Base-by-base conservation (phyloP, 2,888 invertebrate species). In the Capitulum mitella region DNA sequence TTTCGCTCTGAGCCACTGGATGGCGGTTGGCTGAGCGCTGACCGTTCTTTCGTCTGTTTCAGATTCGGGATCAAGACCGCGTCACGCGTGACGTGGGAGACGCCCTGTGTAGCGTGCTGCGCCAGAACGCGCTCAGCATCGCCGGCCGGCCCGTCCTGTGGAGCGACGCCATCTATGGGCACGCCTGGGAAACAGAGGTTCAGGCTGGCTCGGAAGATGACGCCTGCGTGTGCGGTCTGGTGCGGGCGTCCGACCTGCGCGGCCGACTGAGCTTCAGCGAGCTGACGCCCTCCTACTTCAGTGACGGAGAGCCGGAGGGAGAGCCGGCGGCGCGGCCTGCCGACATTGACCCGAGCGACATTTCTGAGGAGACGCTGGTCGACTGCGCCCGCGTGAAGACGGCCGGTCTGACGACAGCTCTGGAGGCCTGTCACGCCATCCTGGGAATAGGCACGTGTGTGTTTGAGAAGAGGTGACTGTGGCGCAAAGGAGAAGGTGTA, bases 71-170 rank as follows among this genome's bases (percentile, higher is more conserved):
- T n/a, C n/a, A n/a, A n/a, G n/a, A n/a, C n/a, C n/a, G n/a, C n/a
- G n/a, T n/a, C n/a, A n/a, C n/a, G n/a, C n/a, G n/a, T n/a, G n/a
- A n/a, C n/a, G n/a, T 29, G 10, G 58, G 26, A 10, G 70, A 37
- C 26, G 70, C 70, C 26, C 26, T 70, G 26, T 40, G 70, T 10
- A 22, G 22, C 40, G 40, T 26, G 14, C 70, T 70, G 10, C 70
- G 70, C 5, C 70, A 70, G 40, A 70, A 70, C 70, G 70, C 70
- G 26, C 29, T 70, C 37, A 40, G 26, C 70, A 70, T 70, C 70
- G 1, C 70, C 26, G 70, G 70, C 40, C 37, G 37, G 26, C 70
- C 70, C 40, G 40, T 26, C 22, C 70, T 70, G 22, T 70, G 12
- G 22, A 22, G 37, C 26, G 70, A 70, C 70, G 40, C 19, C 70